Conservation (phyloP, 2,113 vertebrate species). For the Gopherus flavomarginatus region DNA sequence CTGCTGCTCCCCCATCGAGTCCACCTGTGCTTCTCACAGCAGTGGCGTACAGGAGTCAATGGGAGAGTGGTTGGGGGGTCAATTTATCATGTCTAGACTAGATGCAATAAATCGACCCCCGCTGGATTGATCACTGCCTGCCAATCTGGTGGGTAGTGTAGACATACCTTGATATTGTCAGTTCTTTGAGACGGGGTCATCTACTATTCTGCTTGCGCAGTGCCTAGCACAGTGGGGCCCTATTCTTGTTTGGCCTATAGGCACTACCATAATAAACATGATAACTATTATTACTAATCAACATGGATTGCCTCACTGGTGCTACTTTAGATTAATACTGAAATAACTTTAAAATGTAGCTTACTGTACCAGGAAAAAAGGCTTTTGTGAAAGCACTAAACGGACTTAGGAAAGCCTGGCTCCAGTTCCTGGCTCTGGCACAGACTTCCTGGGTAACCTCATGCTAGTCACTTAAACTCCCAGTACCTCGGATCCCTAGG, state of each 20-base stretch:
- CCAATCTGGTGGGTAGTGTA: too few species aligned
- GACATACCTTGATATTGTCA: background rate
- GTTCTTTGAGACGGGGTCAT: background rate
- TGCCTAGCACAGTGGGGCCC: background rate
- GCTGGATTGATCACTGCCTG: too few species aligned
- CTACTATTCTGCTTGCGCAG: background rate
- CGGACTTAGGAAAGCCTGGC: slow-evolving; percentile 3
- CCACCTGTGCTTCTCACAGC: fast-evolving
- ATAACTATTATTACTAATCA: background rate
- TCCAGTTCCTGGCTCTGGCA: background rate
- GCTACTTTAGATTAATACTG: background rate
- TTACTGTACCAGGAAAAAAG: background rate
- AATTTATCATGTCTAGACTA: too few species aligned
- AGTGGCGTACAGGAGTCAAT: too few species aligned
- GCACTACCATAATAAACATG: background rate
- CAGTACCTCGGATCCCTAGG: background rate
- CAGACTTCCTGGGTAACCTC: background rate
- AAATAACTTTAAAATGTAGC: background rate
- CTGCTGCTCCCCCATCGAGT: too few species aligned
- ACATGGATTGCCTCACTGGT: background rate
- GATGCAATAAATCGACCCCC: too few species aligned
- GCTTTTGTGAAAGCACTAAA: background rate
- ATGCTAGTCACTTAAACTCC: background rate
- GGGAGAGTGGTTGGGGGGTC: too few species aligned
- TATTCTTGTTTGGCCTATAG: background rate